A percentile compares a stretch with the other conserved stretches of the same genome.
These are phyloP conservation scores for Trididemnum clinides DNA, from an alignment of 23 tunicate genomes.

Conservation along the genomic window DNA sequence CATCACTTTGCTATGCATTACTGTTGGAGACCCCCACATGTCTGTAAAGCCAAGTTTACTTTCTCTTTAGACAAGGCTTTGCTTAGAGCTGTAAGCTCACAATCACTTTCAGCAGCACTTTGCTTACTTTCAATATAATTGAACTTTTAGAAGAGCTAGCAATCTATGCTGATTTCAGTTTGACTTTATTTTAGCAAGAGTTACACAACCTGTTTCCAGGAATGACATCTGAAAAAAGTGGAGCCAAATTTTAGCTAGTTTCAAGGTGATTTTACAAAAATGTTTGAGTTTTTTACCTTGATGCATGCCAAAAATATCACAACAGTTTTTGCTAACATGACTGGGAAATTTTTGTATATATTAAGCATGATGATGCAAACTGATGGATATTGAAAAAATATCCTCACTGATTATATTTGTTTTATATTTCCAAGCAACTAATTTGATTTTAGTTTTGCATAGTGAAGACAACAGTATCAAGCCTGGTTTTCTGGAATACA, in stretches of 20 bases:
- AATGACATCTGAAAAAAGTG: neutral
- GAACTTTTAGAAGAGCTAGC: neutral
- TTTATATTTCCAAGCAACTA: neutral
- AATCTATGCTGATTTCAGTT: neutral
- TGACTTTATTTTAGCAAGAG: neutral
- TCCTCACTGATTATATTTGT: neutral
- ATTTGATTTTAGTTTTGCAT: neutral
- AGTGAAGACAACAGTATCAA: conserved; percentile 4
- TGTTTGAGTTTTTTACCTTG: conserved; percentile 8
- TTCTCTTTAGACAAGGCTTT: neutral
- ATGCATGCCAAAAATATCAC: conserved; percentile 14
- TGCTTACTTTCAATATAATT: neutral
- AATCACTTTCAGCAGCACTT: conserved; percentile 1
- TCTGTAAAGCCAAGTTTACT: neutral
- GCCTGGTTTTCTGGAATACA: conserved; percentile 10
- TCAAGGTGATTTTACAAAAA: neutral
- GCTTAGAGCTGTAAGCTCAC: neutral
- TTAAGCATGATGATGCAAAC: conserved; percentile 9
- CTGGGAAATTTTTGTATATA: neutral
- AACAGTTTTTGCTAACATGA: conserved; percentile 9
- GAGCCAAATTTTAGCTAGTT: neutral
- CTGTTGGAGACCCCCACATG: conserved; percentile 8
- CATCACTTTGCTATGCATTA: conserved; percentile 11
- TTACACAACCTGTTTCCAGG: neutral
- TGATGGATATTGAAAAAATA: neutral